A percentile compares a stretch with the other conserved stretches of the same genome.
Conservation (phyloP, 2,797 vertebrate species). For the Sebastolobus altivelis region DNA sequence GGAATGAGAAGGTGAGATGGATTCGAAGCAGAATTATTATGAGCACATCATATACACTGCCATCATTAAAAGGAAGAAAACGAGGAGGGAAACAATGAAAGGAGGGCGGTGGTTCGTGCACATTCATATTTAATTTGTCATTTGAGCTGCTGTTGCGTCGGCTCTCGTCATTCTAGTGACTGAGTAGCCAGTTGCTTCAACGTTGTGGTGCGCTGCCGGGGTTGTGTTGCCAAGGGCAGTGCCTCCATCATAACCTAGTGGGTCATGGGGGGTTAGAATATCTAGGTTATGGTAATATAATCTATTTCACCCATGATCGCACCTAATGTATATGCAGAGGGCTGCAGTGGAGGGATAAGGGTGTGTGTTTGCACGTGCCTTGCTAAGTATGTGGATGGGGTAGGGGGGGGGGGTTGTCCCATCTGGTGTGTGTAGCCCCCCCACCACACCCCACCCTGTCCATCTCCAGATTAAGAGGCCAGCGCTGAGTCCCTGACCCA, state of each 20-base stretch:
- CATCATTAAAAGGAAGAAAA: slow-evolving; percentile 52
- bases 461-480: slow-evolving; percentile 69
- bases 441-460: slow-evolving; percentile 38
- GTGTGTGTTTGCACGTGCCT: slow-evolving; percentile 50
- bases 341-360: slow-evolving; percentile 53
- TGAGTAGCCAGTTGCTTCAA: slow-evolving; percentile 28
- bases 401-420: slow-evolving; percentile 21
- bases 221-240: slow-evolving; percentile 65
- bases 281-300: slow-evolving; percentile 80
- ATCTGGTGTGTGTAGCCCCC: slow-evolving; percentile 57
- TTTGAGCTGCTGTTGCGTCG: slow-evolving; percentile 61
- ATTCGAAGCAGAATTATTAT: slow-evolving; percentile 47
- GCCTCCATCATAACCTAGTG: slow-evolving; percentile 45
- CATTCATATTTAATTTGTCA: slow-evolving; percentile 78
- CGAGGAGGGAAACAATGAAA: slow-evolving; percentile 12
- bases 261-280: slow-evolving; percentile 67
- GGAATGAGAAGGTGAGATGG: slow-evolving; percentile 47
- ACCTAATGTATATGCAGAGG: slow-evolving; percentile 62
- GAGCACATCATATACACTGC: slow-evolving; percentile 44
- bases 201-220: slow-evolving; percentile 35
- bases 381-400: slow-evolving; percentile 56
- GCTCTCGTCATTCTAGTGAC: slow-evolving; percentile 40
- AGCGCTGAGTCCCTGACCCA: slow-evolving; percentile 66
- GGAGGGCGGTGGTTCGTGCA: slow-evolving; percentile 47
- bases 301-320: slow-evolving; percentile 73